A percentile compares a stretch with the other conserved stretches of the same genome.
Evolutionary conservation across 2,113 vertebrate species (phyloP).

Genomic region (Dissostichus mawsoni): DNA sequence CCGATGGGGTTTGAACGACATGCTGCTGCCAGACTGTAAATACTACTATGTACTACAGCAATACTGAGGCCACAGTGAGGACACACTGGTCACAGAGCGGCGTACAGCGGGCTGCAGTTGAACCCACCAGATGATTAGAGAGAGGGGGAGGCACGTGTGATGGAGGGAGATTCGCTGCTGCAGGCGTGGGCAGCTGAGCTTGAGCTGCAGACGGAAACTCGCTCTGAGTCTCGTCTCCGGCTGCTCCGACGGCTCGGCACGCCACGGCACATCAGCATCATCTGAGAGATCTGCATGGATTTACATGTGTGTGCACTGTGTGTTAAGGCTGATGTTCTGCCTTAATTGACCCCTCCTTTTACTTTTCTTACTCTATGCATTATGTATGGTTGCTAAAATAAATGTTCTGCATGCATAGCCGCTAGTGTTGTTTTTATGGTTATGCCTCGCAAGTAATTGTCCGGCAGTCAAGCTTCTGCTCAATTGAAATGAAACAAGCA

Average conservation of each 20-base stretch:
- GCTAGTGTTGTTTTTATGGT: no score
- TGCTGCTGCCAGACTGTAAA: background rate
- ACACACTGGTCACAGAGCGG: slow-evolving; percentile 4
- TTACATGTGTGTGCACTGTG: background rate
- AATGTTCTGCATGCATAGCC: background rate
- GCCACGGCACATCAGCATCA: slow-evolving; percentile 57
- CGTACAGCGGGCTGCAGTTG: background rate
- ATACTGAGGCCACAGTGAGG: background rate
- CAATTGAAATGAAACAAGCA: background rate
- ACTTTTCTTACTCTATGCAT: background rate
- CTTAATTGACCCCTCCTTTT: background rate
- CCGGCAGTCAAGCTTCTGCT: background rate
- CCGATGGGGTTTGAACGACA: background rate
- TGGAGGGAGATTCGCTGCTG: slow-evolving; percentile 3
- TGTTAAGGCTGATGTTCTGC: background rate
- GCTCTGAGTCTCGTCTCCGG: slow-evolving; percentile 26
- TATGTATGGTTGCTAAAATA: background rate
- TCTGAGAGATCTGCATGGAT: background rate
- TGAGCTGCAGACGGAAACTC: slow-evolving; percentile 4
- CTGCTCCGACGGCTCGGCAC: slow-evolving; percentile 28
- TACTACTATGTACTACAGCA: background rate
- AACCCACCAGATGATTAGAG: slow-evolving; percentile 1
- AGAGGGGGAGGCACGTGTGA: slow-evolving; percentile 2
- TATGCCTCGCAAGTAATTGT: background rate
- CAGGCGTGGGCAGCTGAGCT: slow-evolving; percentile 37